These are phyloP conservation scores for Isoperla grammatica DNA, from an alignment of 2,888 invertebrate genomes.

Conservation along the genomic window DNA sequence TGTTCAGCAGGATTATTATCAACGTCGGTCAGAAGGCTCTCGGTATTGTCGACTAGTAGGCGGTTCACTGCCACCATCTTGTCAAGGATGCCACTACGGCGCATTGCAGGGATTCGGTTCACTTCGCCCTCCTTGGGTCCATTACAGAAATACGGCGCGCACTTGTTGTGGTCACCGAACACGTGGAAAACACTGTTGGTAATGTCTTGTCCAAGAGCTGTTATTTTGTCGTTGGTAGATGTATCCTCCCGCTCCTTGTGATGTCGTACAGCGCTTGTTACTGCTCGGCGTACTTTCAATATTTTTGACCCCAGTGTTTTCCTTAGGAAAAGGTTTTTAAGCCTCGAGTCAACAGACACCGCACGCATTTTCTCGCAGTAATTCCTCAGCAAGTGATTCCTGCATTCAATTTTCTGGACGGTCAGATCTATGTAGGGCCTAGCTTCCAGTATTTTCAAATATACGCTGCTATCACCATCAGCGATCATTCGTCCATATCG, in stretches of 20 bases:
- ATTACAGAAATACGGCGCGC: constrained; percentile 1
- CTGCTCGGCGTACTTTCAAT: no score
- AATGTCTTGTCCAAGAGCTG: background rate
- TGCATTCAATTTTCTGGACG: constrained; percentile 28
- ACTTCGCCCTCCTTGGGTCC: constrained; percentile 8
- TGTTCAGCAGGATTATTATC: no score
- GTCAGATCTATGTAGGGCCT: constrained; percentile 22
- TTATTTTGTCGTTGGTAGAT: no score
- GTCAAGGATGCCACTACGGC: background rate
- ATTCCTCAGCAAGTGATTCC: constrained; percentile 28
- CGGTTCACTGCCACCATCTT: background rate
- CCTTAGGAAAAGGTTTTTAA: background rate
- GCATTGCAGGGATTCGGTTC: constrained; percentile 3
- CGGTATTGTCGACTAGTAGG: constrained; percentile 17
- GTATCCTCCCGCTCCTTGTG: no score
- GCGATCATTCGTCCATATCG: constrained; percentile 26
- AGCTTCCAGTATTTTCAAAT: constrained; percentile 22
- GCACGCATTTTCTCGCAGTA: constrained; percentile 3
- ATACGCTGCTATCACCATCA: constrained; percentile 30
- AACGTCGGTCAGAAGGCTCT: constrained; percentile 30
- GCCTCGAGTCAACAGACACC: background rate
- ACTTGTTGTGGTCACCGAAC: background rate
- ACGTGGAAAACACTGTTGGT: constrained; percentile 18
- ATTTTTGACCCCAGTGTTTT: no score
- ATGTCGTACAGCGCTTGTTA: no score